These are phyloP conservation scores for Microctenopoma steveboyesi DNA, from an alignment of 2,797 vertebrate genomes.

Conservation along the genomic window DNA sequence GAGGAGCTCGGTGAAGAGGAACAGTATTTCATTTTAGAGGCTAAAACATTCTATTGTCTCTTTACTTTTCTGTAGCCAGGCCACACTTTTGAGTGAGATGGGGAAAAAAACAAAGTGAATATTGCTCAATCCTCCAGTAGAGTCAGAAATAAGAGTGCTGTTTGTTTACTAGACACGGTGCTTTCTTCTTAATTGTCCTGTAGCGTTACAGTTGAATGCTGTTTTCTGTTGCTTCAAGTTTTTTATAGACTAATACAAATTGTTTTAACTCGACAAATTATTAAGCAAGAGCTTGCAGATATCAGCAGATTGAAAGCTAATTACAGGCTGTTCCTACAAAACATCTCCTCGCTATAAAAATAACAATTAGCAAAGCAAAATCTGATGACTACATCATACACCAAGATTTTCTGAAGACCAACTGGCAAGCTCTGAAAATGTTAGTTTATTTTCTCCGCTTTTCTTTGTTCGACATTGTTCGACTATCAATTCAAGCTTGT, in stretches of 20 bases:
- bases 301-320: conserved; percentile 34
- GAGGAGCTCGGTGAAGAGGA: background rate
- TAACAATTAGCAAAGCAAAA: conserved; percentile 41
- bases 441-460: conserved; percentile 8
- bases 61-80: no score
- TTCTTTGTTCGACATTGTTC: background rate
- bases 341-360: conserved; percentile 43
- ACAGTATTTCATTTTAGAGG: no score
- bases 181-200: conserved; percentile 11
- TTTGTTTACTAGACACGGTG: conserved; percentile 1
- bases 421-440: conserved; percentile 1
- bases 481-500: conserved; percentile 1
- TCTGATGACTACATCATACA: conserved; percentile 18
- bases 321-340: conserved; percentile 42
- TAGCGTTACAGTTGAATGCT: background rate
- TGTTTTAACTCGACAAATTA: conserved; percentile 30
- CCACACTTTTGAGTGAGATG: no score
- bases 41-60: no score
- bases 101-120: no score
- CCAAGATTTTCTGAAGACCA: conserved; percentile 17
- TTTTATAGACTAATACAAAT: conserved; percentile 30
- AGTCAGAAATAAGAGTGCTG: background rate
- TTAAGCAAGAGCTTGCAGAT: conserved; percentile 10
- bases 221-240: conserved; percentile 13
- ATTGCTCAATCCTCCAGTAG: no score